Conservation (phyloP, 2,797 vertebrate species). For the Orientallactaga sibirica region DNA sequence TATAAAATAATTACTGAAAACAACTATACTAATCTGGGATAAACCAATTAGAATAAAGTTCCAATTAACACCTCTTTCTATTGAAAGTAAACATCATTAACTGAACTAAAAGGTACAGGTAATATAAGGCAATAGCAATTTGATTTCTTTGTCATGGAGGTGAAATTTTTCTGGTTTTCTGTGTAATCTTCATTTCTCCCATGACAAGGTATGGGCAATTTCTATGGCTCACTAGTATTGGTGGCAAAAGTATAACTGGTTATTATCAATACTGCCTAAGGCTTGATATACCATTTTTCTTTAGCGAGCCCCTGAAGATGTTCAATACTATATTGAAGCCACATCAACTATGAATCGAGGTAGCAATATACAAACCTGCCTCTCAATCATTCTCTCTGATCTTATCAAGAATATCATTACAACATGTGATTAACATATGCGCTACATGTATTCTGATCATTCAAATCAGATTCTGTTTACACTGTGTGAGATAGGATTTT, state of each 20-base stretch:
- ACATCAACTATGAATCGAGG: neutral
- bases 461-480: neutral
- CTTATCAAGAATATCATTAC: neutral
- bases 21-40: neutral
- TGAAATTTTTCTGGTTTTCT: neutral
- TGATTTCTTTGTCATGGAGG: neutral
- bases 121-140: neutral
- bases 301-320: neutral
- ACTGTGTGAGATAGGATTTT: neutral
- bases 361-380: neutral
- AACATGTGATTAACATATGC: neutral
- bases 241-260: neutral
- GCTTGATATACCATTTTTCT: neutral
- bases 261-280: neutral
- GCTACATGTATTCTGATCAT: neutral
- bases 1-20: conserved; percentile 38
- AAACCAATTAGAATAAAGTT: conserved; percentile 9
- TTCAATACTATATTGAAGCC: neutral
- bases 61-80: conserved; percentile 23
- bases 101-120: neutral
- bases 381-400: neutral
- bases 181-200: neutral
- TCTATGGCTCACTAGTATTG: neutral
- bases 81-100: neutral
- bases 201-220: neutral